Evolutionary conservation across 2,888 invertebrate species (phyloP), one percentile per base, ranked within the genome.

Genomic region (Melipona bicolor): DNA sequence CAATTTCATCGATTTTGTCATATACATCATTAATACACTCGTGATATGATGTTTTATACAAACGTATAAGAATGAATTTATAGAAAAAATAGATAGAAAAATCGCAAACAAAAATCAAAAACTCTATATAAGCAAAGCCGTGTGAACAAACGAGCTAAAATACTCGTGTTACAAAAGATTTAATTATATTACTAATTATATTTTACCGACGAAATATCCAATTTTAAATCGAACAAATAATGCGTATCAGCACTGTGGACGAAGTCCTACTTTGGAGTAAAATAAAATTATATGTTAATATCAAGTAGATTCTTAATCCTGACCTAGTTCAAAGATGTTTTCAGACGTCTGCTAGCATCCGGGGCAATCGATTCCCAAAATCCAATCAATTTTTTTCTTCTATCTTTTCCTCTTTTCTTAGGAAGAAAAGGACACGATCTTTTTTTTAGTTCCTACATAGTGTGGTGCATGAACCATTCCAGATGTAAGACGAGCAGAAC

Each of bases 361-460:
- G 59, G 21, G 61, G 68, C 54, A 52, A 77, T 84, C 80, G 79
- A 71, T 82, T 82, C 79, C 67, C 54, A 77, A 84, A 83, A 79
- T 86, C 79, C 79, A 78, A 74, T 81, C 65, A 81, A 76, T 86
- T 87, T 81, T 81, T 79, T 73, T 36, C 64, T 50, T 24, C 68
- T 52, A 1, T 71, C 75, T 76, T 50, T 32, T 13, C 80, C 56
- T 17, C 69, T 54, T 72, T n/a, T 54, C 59, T 67, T 75, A 43
- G 9, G 43, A 43, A 43, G 43, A 43, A 43, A 43, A 9, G 43
- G 43, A 43, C 9, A 11, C 83, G 75, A 64, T 67, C 69, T 82
- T 77, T 81, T 81, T 82, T 75, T 68, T 75, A 13, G n/a, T 13
- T 68, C 54, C 85, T 74, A 75, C 70, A 36, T 19, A 6, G 32